phyloP scores from a whole-genome alignment of 2,797 vertebrate genomes.

The Hephaestus fuliginosus region DNA sequence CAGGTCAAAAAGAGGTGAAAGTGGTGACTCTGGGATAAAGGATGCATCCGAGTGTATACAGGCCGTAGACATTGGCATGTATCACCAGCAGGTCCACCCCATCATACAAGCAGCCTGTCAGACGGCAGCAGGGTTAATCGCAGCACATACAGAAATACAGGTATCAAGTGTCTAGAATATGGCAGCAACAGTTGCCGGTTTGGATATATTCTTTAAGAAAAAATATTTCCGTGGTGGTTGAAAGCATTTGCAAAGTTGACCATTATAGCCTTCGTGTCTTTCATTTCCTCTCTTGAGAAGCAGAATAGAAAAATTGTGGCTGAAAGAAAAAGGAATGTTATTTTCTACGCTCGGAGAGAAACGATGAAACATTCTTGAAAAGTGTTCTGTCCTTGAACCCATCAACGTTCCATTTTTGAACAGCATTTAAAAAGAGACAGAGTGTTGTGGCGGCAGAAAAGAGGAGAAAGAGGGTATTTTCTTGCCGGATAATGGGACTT shows the following conservation, averaged over 20 bases:
- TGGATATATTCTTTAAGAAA: conserved; percentile 39
- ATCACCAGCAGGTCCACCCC: background rate
- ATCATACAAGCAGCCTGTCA: background rate
- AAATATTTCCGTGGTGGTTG: conserved; percentile 44
- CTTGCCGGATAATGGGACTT: conserved; percentile 33
- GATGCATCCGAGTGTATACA: conserved; percentile 18
- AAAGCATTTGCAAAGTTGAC: conserved; percentile 52
- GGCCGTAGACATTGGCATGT: conserved; percentile 5
- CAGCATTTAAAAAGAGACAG: conserved; percentile 36
- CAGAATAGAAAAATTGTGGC: conserved; percentile 44
- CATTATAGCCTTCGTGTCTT: conserved; percentile 35
- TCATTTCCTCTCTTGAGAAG: conserved; percentile 52
- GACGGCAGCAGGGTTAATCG: background rate
- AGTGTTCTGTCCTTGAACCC: conserved; percentile 65
- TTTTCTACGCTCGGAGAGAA: conserved; percentile 46
- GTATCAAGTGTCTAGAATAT: conserved; percentile 1
- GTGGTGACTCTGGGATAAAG: conserved; percentile 42
- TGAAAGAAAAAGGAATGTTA: conserved; percentile 36
- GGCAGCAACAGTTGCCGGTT: conserved; percentile 28
- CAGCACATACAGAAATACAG: conserved; percentile 5
- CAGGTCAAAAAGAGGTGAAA: conserved; percentile 59
- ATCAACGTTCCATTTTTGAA: conserved; percentile 53
- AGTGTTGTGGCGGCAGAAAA: conserved; percentile 8
- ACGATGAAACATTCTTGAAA: conserved; percentile 55
- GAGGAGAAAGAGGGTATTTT: conserved; percentile 30